These are phyloP conservation scores for Nyctereutes procyonoides DNA, from an alignment of 2,113 vertebrate genomes.

Conservation along the genomic window DNA sequence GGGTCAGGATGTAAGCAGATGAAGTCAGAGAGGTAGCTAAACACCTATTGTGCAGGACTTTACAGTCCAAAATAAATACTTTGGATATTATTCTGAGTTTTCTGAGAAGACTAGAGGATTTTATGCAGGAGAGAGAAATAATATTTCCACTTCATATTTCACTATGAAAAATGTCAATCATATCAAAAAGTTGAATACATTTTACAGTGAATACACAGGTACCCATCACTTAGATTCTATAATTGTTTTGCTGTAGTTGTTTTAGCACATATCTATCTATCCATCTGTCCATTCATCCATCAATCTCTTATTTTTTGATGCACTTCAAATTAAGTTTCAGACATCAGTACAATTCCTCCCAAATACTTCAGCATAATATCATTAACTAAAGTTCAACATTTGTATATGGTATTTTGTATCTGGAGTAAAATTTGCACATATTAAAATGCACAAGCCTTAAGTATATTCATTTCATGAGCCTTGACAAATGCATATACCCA, in stretches of 20 bases:
- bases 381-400: slow-evolving; percentile 15
- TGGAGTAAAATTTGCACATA: neutral
- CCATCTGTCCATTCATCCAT: neutral
- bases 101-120: neutral
- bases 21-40: neutral
- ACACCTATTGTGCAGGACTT: too few species aligned
- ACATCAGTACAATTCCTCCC: neutral
- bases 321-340: neutral
- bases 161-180: slow-evolving; percentile 7
- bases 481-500: neutral
- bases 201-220: neutral
- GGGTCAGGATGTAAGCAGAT: neutral
- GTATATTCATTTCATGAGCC: neutral
- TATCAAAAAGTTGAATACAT: neutral
- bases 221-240: neutral
- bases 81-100: neutral
- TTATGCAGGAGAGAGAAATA: neutral
- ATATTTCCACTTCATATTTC: slow-evolving; percentile 17
- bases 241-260: neutral
- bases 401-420: neutral
- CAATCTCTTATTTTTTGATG: neutral
- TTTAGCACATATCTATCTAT: neutral
- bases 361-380: neutral
- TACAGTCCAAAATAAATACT: neutral
- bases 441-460: neutral